Conservation (phyloP, 2,113 vertebrate genomes). For the Oxygymnocypris stewartii region DNA sequence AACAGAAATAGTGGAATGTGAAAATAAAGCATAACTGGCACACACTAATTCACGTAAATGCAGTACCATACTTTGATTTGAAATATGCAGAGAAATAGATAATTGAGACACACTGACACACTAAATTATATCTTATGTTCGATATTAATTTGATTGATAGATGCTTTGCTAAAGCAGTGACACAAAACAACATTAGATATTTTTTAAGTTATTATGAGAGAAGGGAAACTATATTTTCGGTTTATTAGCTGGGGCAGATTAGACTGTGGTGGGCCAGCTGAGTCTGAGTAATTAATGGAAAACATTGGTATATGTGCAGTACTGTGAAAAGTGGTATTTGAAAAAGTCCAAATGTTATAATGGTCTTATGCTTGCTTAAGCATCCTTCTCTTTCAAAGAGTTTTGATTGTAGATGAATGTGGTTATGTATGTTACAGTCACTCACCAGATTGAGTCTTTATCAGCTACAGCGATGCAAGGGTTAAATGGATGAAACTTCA, state of each 20-base stretch:
- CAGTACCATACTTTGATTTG: background rate
- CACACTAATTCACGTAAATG: background rate
- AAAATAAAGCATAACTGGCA: background rate
- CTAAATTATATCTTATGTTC: background rate
- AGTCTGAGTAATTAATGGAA: no score
- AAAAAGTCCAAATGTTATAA: background rate
- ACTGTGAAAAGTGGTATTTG: background rate
- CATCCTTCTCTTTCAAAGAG: background rate
- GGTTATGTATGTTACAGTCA: background rate
- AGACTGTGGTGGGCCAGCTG: no score
- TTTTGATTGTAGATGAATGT: background rate
- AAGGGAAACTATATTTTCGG: background rate
- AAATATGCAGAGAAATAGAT: background rate
- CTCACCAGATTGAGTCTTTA: constrained; percentile 97
- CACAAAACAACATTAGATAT: background rate
- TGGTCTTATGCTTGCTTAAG: background rate
- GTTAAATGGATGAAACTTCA: constrained; percentile 96
- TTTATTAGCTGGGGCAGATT: background rate
- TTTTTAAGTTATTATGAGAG: background rate
- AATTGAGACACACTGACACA: background rate
- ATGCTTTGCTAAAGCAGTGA: background rate
- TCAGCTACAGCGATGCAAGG: constrained; percentile 94
- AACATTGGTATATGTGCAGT: background rate
- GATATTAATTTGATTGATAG: background rate
- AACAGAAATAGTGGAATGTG: background rate